Evolutionary conservation across 2,888 invertebrate genomes (phyloP).

Genomic region (Mechanitis messenoides): DNA sequence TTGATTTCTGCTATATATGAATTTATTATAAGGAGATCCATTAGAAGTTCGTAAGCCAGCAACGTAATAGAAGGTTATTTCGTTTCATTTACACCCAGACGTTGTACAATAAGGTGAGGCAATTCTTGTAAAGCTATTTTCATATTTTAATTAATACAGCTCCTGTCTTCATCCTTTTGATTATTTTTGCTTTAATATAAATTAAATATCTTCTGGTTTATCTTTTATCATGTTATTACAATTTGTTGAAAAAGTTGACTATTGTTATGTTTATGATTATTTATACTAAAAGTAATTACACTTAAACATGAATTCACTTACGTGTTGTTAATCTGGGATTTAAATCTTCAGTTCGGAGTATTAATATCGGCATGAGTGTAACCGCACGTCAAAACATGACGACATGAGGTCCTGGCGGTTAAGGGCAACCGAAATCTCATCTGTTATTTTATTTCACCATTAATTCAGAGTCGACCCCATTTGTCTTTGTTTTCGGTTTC

Average conservation of each 20-base stretch:
- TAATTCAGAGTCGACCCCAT: constrained; percentile 70
- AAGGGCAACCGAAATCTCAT: constrained; percentile 52
- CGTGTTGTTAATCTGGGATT: constrained; percentile 16
- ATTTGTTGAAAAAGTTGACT: background rate
- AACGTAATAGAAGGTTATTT: background rate
- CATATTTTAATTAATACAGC: constrained; percentile 6
- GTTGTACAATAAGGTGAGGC: constrained; percentile 2
- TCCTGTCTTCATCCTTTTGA: background rate
- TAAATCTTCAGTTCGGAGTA: constrained; percentile 19
- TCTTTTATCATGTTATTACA: background rate
- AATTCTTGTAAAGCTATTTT: constrained; percentile 4
- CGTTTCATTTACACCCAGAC: constrained; percentile 2
- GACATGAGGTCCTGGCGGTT: constrained; percentile 19
- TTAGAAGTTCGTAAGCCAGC: constrained; percentile 10
- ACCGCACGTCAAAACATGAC: constrained; percentile 21
- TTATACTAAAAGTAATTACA: background rate
- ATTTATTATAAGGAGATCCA: constrained; percentile 32
- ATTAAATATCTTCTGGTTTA: background rate
- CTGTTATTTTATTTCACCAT: constrained; percentile 69
- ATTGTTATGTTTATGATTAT: too few relatives aligned
- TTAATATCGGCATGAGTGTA: constrained; percentile 20
- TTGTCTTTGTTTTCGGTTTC: constrained; percentile 76
- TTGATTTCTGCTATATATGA: constrained; percentile 57
- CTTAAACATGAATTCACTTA: constrained; percentile 7
- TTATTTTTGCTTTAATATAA: background rate